phyloP scores from a whole-genome alignment of 2,113 vertebrate species.

The Hyla sarda region DNA sequence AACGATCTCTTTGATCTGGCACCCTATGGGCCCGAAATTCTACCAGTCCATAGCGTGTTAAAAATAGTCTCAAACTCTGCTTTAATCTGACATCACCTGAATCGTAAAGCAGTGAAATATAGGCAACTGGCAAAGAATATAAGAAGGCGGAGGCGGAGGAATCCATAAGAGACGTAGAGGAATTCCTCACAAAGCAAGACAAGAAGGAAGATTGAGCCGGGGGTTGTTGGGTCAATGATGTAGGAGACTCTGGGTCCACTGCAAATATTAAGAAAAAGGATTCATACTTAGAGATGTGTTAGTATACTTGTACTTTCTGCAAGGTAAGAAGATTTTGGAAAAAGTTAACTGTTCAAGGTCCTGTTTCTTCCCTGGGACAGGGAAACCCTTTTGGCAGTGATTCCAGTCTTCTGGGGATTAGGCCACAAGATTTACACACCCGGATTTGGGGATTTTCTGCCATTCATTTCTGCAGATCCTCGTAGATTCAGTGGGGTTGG shows the following conservation, averaged over 20 bases:
- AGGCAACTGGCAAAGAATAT: background rate
- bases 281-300: no score
- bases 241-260: background rate
- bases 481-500: no score
- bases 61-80: background rate
- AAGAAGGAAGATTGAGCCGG: background rate
- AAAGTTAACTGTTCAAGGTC: no score
- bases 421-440: no score
- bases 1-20: background rate
- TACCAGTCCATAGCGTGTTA: background rate
- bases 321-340: no score
- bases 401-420: no score
- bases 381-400: no score
- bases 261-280: no score
- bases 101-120: background rate
- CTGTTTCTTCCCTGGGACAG: no score
- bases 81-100: background rate
- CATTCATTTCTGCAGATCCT: no score
- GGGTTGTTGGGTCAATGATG: background rate
- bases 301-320: no score
- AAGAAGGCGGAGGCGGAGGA: background rate
- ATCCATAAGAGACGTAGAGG: background rate
- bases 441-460: no score
- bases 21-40: background rate
- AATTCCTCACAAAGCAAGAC: background rate